Evolutionary conservation across 2,888 invertebrate species (phyloP).

Genomic region (Sussaba pulchella): DNA sequence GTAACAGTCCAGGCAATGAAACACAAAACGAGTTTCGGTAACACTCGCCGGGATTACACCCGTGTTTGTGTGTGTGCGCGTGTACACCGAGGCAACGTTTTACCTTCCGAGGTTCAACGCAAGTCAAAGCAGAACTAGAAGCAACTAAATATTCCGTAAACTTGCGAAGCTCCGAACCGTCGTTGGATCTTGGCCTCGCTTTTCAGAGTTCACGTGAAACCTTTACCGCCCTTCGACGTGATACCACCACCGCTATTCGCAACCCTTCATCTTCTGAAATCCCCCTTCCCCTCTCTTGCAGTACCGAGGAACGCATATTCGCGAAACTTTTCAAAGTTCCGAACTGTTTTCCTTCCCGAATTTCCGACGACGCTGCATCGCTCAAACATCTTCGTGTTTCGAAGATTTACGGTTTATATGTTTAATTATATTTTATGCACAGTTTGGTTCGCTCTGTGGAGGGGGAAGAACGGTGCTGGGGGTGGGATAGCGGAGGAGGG

Average conservation of each 20-base stretch:
- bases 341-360: background rate
- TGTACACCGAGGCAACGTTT: background rate
- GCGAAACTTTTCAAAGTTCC: constrained; percentile 12
- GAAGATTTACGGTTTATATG: constrained; percentile 14
- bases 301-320: constrained; percentile 30
- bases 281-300: too few species aligned
- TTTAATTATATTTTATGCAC: background rate
- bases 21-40: constrained; percentile 64
- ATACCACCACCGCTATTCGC: constrained; percentile 4
- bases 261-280: too few species aligned
- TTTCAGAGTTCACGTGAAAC: background rate
- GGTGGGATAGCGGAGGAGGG: background rate
- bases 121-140: constrained; percentile 27
- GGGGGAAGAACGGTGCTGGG: background rate
- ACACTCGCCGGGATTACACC: constrained; percentile 42
- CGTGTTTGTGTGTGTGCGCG: constrained; percentile 13
- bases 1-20: constrained; percentile 53
- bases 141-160: constrained; percentile 62
- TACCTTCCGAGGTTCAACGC: constrained; percentile 23
- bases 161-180: constrained; percentile 49
- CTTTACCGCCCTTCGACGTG: background rate
- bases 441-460: background rate
- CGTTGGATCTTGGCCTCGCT: constrained; percentile 47
- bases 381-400: background rate
- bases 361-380: background rate